Conservation (phyloP, 2,113 vertebrate genomes). For the Phaethon lepturus region DNA sequence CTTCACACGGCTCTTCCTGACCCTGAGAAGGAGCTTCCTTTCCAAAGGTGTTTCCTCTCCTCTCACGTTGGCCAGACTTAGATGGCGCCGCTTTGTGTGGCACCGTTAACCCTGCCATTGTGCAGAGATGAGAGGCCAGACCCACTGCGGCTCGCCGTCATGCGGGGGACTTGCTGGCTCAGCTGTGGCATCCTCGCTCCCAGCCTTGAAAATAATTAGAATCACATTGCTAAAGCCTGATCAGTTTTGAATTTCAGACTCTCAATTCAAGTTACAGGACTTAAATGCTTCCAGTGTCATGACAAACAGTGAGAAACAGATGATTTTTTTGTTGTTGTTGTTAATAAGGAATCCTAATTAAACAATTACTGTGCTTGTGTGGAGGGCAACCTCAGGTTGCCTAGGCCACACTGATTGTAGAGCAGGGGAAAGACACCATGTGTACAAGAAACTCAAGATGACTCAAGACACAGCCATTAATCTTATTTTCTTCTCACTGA, state of each 20-base stretch:
- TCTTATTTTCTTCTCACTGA: constrained; percentile 10
- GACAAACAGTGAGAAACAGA: neutral
- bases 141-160: accelerated
- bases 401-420: neutral
- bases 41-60: neutral
- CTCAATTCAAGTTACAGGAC: neutral
- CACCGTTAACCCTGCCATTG: neutral
- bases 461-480: constrained; percentile 2
- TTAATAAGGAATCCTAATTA: neutral
- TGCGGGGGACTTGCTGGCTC: neutral
- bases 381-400: neutral
- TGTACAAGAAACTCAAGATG: neutral
- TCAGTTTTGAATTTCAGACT: neutral
- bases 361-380: neutral
- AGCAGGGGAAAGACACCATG: neutral
- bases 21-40: neutral
- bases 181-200: neutral
- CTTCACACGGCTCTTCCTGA: neutral
- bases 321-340: neutral
- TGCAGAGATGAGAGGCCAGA: neutral
- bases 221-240: neutral
- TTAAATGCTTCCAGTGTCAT: neutral
- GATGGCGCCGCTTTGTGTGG: accelerated
- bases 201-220: neutral
- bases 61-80: accelerated